A percentile compares a stretch with the other conserved stretches of the same genome.
Conservation (phyloP, 2,888 invertebrate species). For the Odontocolon sp. region DNA sequence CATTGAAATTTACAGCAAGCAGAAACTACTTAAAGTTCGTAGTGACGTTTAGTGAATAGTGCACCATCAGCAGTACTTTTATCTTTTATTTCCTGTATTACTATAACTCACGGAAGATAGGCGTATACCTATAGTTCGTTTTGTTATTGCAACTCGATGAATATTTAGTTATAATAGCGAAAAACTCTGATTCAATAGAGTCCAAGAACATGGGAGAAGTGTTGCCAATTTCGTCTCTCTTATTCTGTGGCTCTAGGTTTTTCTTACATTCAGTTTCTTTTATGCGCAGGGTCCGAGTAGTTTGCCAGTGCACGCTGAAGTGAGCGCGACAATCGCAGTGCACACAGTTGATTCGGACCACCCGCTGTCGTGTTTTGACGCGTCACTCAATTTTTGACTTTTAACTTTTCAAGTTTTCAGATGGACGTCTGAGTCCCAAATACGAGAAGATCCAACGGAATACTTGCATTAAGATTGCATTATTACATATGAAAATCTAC, state of each 20-base stretch:
- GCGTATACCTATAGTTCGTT: conserved; percentile 3
- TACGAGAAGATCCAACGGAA: conserved; percentile 7
- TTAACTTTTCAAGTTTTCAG: conserved; percentile 49
- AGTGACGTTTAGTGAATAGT: background rate
- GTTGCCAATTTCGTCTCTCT: background rate
- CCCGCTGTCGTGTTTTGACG: conserved; percentile 62
- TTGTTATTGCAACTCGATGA: conserved; percentile 22
- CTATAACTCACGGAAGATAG: conserved; percentile 4
- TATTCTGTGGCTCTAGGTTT: conserved; percentile 2
- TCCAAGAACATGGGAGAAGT: conserved; percentile 9
- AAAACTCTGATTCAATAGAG: conserved; percentile 35
- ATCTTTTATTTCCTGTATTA: background rate
- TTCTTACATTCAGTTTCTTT: conserved; percentile 20
- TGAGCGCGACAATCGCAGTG: conserved; percentile 35
- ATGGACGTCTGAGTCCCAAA: conserved; percentile 23
- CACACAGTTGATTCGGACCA: conserved; percentile 39
- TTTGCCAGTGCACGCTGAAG: conserved; percentile 12
- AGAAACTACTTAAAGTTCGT: background rate
- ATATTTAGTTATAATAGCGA: conserved; percentile 19
- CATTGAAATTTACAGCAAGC: background rate
- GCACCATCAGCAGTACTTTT: background rate
- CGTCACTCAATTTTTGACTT: conserved; percentile 57
- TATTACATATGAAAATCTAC: no score
- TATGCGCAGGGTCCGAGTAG: conserved; percentile 11
- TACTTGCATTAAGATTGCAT: conserved; percentile 33